A percentile compares a stretch with the other conserved stretches of the same genome.
Conservation (phyloP, 2,797 vertebrate species). For the Falco columbarius region DNA sequence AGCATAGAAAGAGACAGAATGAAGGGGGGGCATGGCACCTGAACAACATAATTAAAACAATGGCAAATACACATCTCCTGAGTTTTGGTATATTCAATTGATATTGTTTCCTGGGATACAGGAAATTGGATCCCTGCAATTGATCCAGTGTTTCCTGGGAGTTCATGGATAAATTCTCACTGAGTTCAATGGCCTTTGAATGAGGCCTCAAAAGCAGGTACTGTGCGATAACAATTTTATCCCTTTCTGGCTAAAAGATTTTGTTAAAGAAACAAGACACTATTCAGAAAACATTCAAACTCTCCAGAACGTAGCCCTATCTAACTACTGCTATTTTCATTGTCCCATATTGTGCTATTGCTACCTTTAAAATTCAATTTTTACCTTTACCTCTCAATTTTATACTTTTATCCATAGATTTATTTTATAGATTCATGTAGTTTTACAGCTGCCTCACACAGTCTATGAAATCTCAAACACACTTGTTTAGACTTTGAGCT, state of each 20-base stretch:
- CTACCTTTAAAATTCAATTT: not conserved
- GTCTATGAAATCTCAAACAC: conserved; percentile 5
- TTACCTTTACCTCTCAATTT: not conserved
- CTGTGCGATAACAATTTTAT: not conserved
- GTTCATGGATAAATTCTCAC: not conserved
- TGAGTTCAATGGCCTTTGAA: not conserved
- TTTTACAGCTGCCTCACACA: not conserved
- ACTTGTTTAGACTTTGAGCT: conserved; percentile 46
- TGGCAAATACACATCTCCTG: not conserved
- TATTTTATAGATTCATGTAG: not conserved
- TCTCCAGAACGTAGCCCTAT: not conserved
- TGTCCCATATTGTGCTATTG: not conserved
- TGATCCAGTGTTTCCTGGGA: not conserved
- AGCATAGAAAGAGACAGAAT: not conserved
- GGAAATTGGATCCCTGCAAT: too few species aligned
- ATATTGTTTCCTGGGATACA: too few species aligned
- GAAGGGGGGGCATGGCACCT: rapidly evolving
- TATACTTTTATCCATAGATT: not conserved
- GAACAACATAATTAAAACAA: not conserved
- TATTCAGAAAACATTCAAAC: not conserved
- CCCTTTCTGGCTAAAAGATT: not conserved
- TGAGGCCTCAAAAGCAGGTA: not conserved
- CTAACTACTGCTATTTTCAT: not conserved
- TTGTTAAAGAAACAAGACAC: not conserved
- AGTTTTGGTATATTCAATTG: not conserved